Percentiles rank a stretch among this genome's conserved stretches.
Evolutionary conservation across 2,888 invertebrate species (phyloP).

Genomic region (Xestia xanthographa): DNA sequence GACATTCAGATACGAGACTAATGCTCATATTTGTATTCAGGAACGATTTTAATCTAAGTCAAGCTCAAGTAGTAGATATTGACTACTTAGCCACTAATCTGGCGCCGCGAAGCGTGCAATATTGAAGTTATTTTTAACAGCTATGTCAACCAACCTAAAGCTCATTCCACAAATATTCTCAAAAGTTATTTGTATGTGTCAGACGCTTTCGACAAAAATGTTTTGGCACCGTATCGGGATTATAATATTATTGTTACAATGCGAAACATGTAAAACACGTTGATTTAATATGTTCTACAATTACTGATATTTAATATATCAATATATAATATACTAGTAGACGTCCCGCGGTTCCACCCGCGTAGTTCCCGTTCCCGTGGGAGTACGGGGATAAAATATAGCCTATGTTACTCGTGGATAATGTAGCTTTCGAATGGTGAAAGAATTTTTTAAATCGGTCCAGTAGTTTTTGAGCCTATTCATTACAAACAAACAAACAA

Average conservation of each 20-base stretch:
- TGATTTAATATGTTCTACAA: background rate
- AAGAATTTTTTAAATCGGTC: no score
- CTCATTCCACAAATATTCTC: background rate
- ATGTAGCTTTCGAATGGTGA: no score
- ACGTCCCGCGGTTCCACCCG: no score
- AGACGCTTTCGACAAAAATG: background rate
- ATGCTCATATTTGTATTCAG: background rate
- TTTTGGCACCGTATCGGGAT: background rate
- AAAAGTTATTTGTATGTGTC: background rate
- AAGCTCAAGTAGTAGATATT: background rate
- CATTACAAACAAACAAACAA: no score
- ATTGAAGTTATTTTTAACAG: slow-evolving; percentile 2
- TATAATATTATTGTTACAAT: background rate
- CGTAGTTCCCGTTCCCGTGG: no score
- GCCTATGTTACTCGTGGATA: no score
- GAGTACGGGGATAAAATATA: no score
- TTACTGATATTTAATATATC: no score
- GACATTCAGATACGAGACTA: slow-evolving; percentile 70
- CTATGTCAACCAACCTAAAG: background rate
- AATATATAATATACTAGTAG: no score
- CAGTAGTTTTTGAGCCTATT: no score
- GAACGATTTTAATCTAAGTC: background rate
- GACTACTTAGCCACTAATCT: background rate
- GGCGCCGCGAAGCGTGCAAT: background rate
- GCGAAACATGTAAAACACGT: background rate